Conservation (phyloP, 2,113 vertebrate species). For the Lichenostomus cassidix region DNA sequence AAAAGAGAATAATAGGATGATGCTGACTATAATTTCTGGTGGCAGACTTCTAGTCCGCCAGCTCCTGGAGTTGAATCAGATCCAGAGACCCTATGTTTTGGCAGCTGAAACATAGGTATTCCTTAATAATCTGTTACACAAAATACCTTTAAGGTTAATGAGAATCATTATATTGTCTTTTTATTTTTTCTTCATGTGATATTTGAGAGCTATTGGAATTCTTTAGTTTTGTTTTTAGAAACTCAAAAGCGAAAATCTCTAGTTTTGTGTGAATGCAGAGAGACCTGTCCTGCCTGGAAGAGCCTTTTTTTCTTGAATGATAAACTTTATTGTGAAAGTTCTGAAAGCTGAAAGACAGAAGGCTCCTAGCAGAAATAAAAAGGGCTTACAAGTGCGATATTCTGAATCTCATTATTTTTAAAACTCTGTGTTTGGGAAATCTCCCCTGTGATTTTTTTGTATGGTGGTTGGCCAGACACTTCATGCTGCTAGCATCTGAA, state of each 20-base stretch:
- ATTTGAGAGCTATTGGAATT: not conserved
- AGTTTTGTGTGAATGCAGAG: not conserved
- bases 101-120: not conserved
- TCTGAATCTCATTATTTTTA: not conserved
- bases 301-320: not conserved
- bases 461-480: rapidly evolving
- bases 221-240: not conserved
- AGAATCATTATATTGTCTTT: not conserved
- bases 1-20: not conserved
- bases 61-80: not conserved
- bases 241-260: not conserved
- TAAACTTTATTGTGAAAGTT: not conserved
- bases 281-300: not conserved
- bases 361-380: not conserved
- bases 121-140: not conserved
- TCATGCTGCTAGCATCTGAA: not conserved
- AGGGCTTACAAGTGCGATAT: not conserved
- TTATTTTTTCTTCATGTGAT: not conserved
- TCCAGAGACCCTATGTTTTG: not conserved
- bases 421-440: not conserved
- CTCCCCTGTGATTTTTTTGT: not conserved
- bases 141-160: not conserved
- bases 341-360: not conserved
- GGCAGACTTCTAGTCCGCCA: not conserved
- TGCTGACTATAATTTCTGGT: not conserved